phyloP scores from a whole-genome alignment of 2,113 vertebrate species.

The Numenius arquata region DNA sequence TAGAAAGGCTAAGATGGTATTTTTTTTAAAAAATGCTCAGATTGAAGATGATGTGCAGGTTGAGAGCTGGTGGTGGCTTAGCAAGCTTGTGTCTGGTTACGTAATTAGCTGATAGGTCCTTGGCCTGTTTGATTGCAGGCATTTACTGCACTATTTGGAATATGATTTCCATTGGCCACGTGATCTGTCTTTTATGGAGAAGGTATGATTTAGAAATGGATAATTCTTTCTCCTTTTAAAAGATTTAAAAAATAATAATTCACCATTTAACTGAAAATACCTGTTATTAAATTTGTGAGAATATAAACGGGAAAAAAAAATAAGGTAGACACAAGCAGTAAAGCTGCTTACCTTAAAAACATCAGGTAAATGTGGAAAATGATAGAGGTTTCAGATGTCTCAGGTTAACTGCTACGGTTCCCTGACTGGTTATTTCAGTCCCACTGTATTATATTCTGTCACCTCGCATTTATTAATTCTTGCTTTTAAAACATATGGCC shows the following conservation, averaged over 20 bases:
- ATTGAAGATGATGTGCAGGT: not conserved
- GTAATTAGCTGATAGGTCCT: not conserved
- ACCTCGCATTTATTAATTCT: not conserved
- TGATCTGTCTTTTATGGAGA: not conserved
- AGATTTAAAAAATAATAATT: not conserved
- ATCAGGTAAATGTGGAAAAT: not conserved
- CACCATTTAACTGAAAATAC: not conserved
- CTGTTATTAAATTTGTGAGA: not conserved
- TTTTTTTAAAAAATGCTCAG: not conserved
- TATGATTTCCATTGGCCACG: not conserved
- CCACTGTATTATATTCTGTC: not conserved
- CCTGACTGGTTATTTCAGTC: not conserved
- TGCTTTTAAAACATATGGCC: not conserved
- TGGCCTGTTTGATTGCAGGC: not conserved
- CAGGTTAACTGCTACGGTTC: not conserved
- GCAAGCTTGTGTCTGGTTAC: not conserved
- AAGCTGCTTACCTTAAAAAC: not conserved
- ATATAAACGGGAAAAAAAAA: not conserved
- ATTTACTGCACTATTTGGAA: not conserved
- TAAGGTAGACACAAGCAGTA: not conserved
- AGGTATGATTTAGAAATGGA: not conserved
- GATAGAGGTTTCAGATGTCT: not conserved
- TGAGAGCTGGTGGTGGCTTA: not conserved
- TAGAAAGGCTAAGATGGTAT: not conserved
- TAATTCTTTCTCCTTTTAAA: not conserved